These are phyloP conservation scores for Thaumetopoea pityocampa DNA, from an alignment of 1,140 invertebrate genomes.

Conservation along the genomic window DNA sequence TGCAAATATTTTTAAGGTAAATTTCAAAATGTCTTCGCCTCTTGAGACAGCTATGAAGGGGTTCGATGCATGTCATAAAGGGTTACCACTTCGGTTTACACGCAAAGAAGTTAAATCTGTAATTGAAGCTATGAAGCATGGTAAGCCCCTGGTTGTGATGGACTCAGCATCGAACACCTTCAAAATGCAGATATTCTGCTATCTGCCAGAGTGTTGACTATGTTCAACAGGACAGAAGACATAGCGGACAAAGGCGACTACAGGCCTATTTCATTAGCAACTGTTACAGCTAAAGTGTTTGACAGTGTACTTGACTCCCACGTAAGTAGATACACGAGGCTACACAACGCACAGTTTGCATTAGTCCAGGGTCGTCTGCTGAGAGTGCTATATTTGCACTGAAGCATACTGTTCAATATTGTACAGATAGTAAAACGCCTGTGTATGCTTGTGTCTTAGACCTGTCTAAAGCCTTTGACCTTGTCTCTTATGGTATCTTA, in stretches of 20 bases:
- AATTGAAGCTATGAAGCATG: background rate
- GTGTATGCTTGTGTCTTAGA: slow-evolving; percentile 16
- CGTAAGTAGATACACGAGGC: background rate
- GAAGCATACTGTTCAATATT: slow-evolving; percentile 15
- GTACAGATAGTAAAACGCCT: slow-evolving; percentile 7
- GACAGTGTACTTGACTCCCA: slow-evolving; percentile 1
- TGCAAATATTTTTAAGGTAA: slow-evolving; percentile 19
- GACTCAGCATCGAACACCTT: slow-evolving; percentile 21
- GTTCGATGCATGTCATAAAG: slow-evolving; percentile 1
- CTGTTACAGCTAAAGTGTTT: background rate
- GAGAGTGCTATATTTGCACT: slow-evolving; percentile 10
- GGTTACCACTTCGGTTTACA: slow-evolving; percentile 4
- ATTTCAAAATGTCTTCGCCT: slow-evolving; percentile 19
- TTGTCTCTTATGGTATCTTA: slow-evolving; percentile 11
- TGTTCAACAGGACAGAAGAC: slow-evolving; percentile 8
- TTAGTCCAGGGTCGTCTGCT: slow-evolving; percentile 7
- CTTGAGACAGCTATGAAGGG: slow-evolving; percentile 8
- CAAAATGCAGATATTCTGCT: slow-evolving; percentile 13
- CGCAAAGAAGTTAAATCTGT: slow-evolving; percentile 1
- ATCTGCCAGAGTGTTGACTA: slow-evolving; percentile 6
- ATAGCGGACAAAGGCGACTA: slow-evolving; percentile 2
- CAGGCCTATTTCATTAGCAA: slow-evolving; percentile 8
- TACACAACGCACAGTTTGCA: slow-evolving; percentile 5
- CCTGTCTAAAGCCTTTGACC: slow-evolving; percentile 12
- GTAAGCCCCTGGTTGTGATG: slow-evolving; percentile 19